phyloP scores from a whole-genome alignment of 2,113 vertebrate genomes.

The Probosciger aterrimus region DNA sequence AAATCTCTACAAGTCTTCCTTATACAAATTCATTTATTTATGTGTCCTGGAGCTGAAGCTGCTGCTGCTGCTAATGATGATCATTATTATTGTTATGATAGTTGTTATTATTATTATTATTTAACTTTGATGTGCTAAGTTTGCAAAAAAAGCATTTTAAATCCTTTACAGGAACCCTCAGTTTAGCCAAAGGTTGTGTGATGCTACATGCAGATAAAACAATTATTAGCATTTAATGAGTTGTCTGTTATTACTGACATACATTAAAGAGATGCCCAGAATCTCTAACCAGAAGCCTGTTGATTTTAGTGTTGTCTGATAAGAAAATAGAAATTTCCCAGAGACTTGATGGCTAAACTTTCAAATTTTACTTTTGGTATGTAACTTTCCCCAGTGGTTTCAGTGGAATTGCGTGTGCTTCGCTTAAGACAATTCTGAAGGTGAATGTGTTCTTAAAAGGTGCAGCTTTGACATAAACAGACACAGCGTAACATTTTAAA shows the following conservation, averaged over 20 bases:
- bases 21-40: neutral
- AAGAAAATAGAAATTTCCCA: neutral
- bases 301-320: neutral
- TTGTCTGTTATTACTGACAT: neutral
- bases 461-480: neutral
- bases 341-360: neutral
- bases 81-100: too few species aligned
- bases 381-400: neutral
- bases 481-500: neutral
- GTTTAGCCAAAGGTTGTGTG: neutral
- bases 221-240: accelerated
- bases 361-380: neutral
- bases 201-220: neutral
- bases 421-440: neutral
- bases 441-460: neutral
- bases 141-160: neutral
- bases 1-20: neutral
- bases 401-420: neutral
- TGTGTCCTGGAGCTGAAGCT: neutral
- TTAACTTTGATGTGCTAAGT: neutral
- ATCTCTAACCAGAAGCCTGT: neutral
- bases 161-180: neutral
- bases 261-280: neutral
- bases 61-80: neutral
- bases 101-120: neutral